Conservation (phyloP, 2,888 invertebrate species). For the Drosophila ochracea region DNA sequence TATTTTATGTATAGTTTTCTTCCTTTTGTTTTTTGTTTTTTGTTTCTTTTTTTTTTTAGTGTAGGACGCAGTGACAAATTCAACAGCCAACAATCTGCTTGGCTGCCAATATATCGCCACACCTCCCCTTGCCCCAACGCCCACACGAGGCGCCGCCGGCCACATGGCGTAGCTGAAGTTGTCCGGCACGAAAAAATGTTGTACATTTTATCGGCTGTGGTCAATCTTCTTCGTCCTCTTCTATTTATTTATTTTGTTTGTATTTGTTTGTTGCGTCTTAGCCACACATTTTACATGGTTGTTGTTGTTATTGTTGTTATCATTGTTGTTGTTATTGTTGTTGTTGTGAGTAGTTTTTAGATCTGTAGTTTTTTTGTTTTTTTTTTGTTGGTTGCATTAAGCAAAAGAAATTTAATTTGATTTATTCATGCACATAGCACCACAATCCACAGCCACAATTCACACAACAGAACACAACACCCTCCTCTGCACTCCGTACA, state of each 20-base stretch:
- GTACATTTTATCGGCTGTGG: slow-evolving; percentile 52
- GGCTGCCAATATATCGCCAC: slow-evolving; percentile 10
- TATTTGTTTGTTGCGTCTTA: slow-evolving; percentile 20
- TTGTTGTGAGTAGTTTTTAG: slow-evolving; percentile 70
- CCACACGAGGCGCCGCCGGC: too few species aligned
- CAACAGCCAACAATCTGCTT: slow-evolving; percentile 45
- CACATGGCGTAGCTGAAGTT: slow-evolving; percentile 47
- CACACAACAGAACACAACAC: background rate
- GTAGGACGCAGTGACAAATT: slow-evolving; percentile 52
- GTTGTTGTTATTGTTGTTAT: slow-evolving; percentile 38
- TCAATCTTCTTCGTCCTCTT: slow-evolving; percentile 31
- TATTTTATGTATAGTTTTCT: background rate
- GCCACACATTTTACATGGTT: slow-evolving; percentile 15
- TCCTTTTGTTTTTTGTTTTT: background rate
- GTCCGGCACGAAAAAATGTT: slow-evolving; percentile 67
- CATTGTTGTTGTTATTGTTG: slow-evolving; percentile 38
- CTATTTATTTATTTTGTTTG: background rate
- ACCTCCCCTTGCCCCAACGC: background rate
- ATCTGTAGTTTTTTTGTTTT: slow-evolving; percentile 67
- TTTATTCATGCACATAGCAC: slow-evolving; percentile 58
- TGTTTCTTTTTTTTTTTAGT: background rate
- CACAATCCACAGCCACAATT: slow-evolving; percentile 20
- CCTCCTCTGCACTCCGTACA: background rate
- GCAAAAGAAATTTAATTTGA: slow-evolving; percentile 72
- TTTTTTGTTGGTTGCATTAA: slow-evolving; percentile 64